Base-by-base conservation (phyloP, 92 coral and sea anemone species). In the Porites divaricata region DNA sequence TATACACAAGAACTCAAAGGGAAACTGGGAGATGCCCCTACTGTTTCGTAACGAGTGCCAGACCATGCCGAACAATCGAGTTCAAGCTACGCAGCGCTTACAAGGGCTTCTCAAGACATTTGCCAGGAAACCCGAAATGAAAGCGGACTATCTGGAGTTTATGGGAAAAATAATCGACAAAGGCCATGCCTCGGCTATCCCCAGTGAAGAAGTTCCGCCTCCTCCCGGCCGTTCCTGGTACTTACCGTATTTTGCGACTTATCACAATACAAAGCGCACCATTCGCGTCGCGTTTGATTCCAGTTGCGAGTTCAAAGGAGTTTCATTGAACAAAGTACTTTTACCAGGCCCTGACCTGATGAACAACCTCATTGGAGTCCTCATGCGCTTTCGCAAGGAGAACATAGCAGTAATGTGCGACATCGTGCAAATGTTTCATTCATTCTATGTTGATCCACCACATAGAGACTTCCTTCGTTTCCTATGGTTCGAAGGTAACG, bases 11-110 rank as follows among this genome's bases (percentile, higher is more conserved):
- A 93, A 93, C 82, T 70, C 67, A 51, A 74, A 20, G 17, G 92
- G 93, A 6, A 79, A 90, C 70, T 90, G 90, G 92, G 96, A 93
- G 72, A 87, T 93, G 93, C 96, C 93, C 24, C 85, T 93, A 3
- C 92, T 89, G 9, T 90, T 93, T 35, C 78, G 91, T 13, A 17
- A 80, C 56, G 83, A 69, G 63, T 53, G 61, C 62, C 66, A 73
- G 67, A 41, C 45, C n/a, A 73, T 93, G 91, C 93, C 96, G 4
- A 90, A 87, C 91, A 93, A 93, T 77, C 73, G 85, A 15, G 25
- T 69, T 19, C 93, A 90, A 74, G 93, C 93, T 1, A 54, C 53
- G 21, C 81, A 81, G 64, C 91, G 87, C 6, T 88, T 93, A 14
- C 71, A 80, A 74, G 80, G 90, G 35, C 86, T 87, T 16, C 81